Conservation (phyloP, 2,113 vertebrate species). For the Cettia cetti region DNA sequence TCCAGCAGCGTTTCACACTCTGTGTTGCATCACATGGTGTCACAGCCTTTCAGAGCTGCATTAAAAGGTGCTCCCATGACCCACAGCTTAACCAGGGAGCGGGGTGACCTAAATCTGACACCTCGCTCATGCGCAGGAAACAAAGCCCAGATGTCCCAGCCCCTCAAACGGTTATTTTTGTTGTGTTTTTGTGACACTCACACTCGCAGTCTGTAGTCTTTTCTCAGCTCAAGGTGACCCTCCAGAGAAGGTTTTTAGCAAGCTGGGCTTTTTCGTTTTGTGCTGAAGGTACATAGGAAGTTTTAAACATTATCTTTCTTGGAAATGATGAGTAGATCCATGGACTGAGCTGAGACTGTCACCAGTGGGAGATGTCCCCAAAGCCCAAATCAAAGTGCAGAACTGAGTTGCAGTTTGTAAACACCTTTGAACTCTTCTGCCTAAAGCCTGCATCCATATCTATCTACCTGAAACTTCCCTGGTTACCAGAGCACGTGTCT, state of each 20-base stretch:
- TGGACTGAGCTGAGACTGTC: background rate
- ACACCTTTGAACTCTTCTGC: background rate
- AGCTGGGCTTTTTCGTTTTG: background rate
- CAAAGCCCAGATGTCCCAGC: background rate
- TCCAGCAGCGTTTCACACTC: background rate
- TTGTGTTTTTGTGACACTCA: background rate
- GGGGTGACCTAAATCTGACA: conserved; percentile 54
- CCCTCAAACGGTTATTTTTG: background rate
- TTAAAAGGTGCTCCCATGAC: background rate
- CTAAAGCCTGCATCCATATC: background rate
- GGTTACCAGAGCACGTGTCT: background rate
- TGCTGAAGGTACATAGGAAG: background rate
- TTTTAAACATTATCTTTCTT: background rate
- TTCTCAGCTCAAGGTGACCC: conserved; percentile 10
- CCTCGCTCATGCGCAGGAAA: background rate
- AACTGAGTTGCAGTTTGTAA: background rate
- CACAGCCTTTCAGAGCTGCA: background rate
- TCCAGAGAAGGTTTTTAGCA: background rate
- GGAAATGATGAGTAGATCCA: background rate
- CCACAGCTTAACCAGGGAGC: background rate
- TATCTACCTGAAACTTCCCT: background rate
- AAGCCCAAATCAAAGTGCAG: background rate
- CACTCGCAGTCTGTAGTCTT: background rate
- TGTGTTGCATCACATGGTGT: background rate
- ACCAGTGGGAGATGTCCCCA: background rate